Conservation (phyloP, 2,113 vertebrate genomes). For the Gracilinanus agilis region DNA sequence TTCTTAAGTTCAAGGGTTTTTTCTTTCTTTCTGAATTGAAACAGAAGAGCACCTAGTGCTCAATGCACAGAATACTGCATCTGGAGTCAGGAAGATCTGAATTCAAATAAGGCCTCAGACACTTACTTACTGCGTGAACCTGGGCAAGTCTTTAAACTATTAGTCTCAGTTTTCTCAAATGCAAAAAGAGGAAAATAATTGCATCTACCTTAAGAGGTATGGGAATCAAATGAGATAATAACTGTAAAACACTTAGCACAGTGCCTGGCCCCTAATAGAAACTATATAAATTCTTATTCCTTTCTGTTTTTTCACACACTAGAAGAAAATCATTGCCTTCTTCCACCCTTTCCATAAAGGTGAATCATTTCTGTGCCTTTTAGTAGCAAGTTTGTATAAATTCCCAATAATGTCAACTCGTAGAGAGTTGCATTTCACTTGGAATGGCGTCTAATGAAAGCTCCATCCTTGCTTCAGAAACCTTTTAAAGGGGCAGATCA, state of each 20-base stretch:
- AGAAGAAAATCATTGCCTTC: not conserved
- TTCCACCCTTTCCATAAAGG: not conserved
- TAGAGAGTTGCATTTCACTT: not conserved
- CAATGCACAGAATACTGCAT: rapidly evolving
- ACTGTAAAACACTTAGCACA: not conserved
- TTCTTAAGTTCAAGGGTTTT: not conserved
- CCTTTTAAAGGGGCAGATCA: not conserved
- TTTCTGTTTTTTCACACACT: not conserved
- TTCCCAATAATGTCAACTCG: not conserved
- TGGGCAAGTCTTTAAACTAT: not conserved
- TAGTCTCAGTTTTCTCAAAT: not conserved
- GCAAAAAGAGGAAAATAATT: not conserved
- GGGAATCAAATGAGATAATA: not conserved
- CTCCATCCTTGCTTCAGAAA: not conserved
- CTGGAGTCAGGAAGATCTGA: not conserved
- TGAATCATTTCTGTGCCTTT: not conserved
- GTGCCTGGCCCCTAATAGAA: not conserved
- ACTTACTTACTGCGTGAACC: not conserved
- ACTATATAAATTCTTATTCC: not conserved
- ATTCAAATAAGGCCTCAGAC: not conserved
- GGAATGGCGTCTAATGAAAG: not conserved
- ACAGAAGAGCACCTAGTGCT: not conserved
- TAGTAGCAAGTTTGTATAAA: rapidly evolving
- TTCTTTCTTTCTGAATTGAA: not conserved
- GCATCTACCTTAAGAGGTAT: not conserved